Evolutionary conservation across 2,797 vertebrate genomes (phyloP).

Genomic region (Gorsachius magnificus): DNA sequence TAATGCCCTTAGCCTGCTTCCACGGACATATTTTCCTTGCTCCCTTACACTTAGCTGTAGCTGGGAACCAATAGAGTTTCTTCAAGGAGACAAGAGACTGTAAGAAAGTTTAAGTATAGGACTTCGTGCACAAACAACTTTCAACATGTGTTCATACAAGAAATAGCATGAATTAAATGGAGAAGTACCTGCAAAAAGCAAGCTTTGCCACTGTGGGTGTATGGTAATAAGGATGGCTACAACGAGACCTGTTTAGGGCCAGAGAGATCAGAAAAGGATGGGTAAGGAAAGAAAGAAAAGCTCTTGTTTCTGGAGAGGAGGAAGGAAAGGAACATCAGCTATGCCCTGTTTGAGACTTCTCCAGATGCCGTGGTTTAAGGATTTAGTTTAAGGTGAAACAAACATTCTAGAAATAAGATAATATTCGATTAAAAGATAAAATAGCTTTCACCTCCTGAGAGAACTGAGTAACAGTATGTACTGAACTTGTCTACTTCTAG

Average conservation of each 20-base stretch:
- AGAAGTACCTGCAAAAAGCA: neutral
- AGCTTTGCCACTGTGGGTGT: neutral
- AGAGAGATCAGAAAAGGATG: neutral
- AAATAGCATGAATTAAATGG: neutral
- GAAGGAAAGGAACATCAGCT: neutral
- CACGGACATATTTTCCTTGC: neutral
- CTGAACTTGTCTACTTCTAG: neutral
- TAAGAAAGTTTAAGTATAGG: neutral
- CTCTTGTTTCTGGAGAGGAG: neutral
- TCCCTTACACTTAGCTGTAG: neutral
- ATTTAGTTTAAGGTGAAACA: neutral
- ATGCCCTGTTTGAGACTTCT: neutral
- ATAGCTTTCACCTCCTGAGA: slow-evolving; percentile 15
- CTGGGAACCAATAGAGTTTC: neutral
- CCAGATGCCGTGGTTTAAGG: neutral
- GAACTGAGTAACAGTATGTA: neutral
- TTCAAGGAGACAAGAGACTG: neutral
- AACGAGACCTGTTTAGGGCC: neutral
- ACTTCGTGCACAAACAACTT: neutral
- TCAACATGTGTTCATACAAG: neutral
- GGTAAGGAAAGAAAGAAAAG: neutral
- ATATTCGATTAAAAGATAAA: slow-evolving; percentile 43
- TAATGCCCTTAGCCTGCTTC: neutral
- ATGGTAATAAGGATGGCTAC: neutral
- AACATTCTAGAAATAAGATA: slow-evolving; percentile 14